phyloP scores from a whole-genome alignment of 1,140 invertebrate species.

The Magallana ariakensis region DNA sequence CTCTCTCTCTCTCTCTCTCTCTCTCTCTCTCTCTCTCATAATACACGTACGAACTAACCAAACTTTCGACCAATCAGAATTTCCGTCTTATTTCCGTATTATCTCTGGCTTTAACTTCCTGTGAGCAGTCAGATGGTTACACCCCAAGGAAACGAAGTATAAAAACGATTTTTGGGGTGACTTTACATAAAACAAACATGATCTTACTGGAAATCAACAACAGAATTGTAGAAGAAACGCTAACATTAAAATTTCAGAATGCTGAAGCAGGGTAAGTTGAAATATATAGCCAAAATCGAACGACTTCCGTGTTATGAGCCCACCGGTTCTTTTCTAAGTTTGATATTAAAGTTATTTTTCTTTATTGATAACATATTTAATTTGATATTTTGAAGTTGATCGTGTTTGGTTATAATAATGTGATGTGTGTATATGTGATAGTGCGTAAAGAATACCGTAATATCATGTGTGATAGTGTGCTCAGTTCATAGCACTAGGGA shows the following conservation, averaged over 20 bases:
- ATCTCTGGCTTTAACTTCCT: background rate
- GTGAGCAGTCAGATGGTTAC: conserved; percentile 8
- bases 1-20: conserved; percentile 5
- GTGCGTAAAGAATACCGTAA: no score
- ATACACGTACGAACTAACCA: background rate
- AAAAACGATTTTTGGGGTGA: background rate
- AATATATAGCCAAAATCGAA: background rate
- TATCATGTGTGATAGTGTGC: no score
- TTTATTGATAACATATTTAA: no score
- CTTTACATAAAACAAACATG: conserved; percentile 83
- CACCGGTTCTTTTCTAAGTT: background rate
- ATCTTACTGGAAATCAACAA: conserved; percentile 99
- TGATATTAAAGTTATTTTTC: no score
- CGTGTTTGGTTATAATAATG: no score
- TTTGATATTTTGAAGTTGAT: no score
- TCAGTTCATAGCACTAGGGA: no score
- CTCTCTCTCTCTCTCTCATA: conserved; percentile 3
- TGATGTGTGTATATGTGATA: no score
- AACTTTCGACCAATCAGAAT: background rate
- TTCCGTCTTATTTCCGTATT: conserved; percentile 2
- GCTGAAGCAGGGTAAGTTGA: conserved; percentile 92
- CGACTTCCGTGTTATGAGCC: conserved; percentile 22
- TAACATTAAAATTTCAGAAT: conserved; percentile 97
- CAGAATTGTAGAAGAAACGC: conserved; percentile 97
- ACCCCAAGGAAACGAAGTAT: conserved; percentile 4